Evolutionary conservation across 2,113 vertebrate species (phyloP).

Genomic region (Tenrec ecaudatus): DNA sequence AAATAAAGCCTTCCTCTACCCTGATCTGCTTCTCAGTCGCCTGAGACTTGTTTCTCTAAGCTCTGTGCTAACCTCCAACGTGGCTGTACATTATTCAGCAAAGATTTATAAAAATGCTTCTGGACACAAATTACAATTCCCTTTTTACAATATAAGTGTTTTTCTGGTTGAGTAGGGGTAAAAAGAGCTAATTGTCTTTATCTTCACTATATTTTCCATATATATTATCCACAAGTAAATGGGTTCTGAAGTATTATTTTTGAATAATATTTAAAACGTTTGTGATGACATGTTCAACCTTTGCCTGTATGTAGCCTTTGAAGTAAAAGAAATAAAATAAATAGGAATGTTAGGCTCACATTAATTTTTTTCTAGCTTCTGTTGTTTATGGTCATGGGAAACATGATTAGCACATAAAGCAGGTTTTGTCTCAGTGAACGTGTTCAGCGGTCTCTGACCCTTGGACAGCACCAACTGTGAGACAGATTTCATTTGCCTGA

Average conservation of each 20-base stretch:
- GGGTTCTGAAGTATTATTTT: constrained; percentile 73
- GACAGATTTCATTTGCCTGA: constrained; percentile 69
- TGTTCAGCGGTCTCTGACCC: constrained; percentile 61
- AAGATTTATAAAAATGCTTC: constrained; percentile 41
- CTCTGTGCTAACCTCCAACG: constrained; percentile 23
- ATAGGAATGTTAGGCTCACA: constrained; percentile 63
- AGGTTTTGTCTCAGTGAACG: constrained; percentile 51
- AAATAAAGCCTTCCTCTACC: neutral
- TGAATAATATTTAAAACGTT: constrained; percentile 74
- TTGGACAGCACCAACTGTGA: constrained; percentile 36
- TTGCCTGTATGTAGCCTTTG: constrained; percentile 69
- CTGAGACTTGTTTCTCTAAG: constrained; percentile 47
- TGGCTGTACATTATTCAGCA: constrained; percentile 60
- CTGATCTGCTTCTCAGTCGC: constrained; percentile 45
- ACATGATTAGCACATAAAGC: neutral
- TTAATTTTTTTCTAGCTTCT: constrained; percentile 54
- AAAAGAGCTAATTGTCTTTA: constrained; percentile 46
- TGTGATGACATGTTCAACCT: constrained; percentile 72
- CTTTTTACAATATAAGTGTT: constrained; percentile 66
- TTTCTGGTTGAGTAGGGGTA: constrained; percentile 57
- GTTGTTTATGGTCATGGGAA: constrained; percentile 8
- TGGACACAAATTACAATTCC: constrained; percentile 55
- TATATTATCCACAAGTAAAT: constrained; percentile 69
- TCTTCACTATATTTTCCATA: constrained; percentile 69
- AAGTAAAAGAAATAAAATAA: constrained; percentile 75